Evolutionary conservation across 2,888 invertebrate species (phyloP), one percentile per base, ranked within the genome.

Genomic region (Stegana nigrithorax): DNA sequence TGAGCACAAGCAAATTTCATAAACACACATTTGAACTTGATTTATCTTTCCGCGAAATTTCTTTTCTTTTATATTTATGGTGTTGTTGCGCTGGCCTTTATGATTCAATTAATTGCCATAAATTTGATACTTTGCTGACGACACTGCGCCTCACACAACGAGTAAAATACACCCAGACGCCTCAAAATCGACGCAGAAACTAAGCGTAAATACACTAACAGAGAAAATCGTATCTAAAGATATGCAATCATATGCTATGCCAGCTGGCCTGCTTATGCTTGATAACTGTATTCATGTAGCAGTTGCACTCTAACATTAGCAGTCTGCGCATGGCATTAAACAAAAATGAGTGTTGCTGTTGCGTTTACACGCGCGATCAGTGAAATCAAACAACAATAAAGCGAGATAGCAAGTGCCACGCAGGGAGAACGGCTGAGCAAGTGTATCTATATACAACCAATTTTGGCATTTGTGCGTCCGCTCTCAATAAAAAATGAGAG

Each of bases 101-200:
- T n/a, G n/a, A n/a, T n/a, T 19, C 60, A 66, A 67, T 67, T 63
- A 73, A 64, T 69, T 70, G 42, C n/a, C n/a, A n/a, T n/a, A 63
- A 23, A 47, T 26, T 51, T 8, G 5, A 10, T n/a, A 23, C 26
- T 8, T 45, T 32, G 14, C 57, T 19, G 45, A 45, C 21, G 3
- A 7, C 45, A 19, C 4, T 6, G 45, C 6, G 21, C 19, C 39
- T 44, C 36, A n/a, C n/a, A n/a, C n/a, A n/a, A 17, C 50, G 36
- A 19, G 25, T 25, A 39, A 55, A 81, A 80, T 80, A 81, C 82
- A 78, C 80, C 83, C 81, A 81, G 79, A 73, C 81, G 69, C 74
- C 77, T 68, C 69, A 75, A 71, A 78, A 74, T 76, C 76, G 70
- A 73, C 72, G 73, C 72, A 68, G 68, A 70, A 67, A 80, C 79